Evolutionary conservation across 2,113 vertebrate genomes (phyloP).

Genomic region (Syngnathus floridae): DNA sequence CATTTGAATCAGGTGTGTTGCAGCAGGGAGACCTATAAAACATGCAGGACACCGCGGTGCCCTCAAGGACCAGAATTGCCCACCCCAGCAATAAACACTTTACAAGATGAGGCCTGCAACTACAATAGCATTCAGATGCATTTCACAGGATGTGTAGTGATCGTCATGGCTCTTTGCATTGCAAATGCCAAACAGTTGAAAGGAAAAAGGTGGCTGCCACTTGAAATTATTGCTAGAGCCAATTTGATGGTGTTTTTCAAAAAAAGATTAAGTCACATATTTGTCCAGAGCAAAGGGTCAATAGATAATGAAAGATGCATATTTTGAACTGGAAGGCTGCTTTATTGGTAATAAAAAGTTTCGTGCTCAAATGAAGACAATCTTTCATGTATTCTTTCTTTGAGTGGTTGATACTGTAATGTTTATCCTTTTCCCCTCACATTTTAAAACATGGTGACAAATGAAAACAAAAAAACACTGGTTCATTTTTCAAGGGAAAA

Average conservation of each 20-base stretch:
- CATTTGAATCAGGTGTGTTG: too few relatives aligned
- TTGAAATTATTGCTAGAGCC: slow-evolving; percentile 4
- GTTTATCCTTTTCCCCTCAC: slow-evolving; percentile 62
- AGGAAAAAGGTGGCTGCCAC: slow-evolving; percentile 36
- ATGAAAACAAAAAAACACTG: slow-evolving; percentile 76
- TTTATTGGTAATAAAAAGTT: slow-evolving; percentile 83
- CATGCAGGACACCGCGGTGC: too few relatives aligned
- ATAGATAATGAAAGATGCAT: slow-evolving; percentile 27
- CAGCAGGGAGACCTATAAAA: too few relatives aligned
- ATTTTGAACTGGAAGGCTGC: slow-evolving; percentile 76
- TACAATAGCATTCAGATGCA: slow-evolving; percentile 38
- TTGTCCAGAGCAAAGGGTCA: background rate
- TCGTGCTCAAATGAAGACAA: slow-evolving; percentile 83
- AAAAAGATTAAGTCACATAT: background rate
- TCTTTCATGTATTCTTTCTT: slow-evolving; percentile 77
- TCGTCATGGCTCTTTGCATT: slow-evolving; percentile 19
- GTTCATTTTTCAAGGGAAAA: slow-evolving; percentile 64
- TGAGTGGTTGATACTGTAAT: slow-evolving; percentile 72
- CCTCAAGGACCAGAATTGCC: too few relatives aligned
- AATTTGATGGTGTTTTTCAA: background rate
- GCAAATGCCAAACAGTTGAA: slow-evolving; percentile 36
- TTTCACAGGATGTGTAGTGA: slow-evolving; percentile 43
- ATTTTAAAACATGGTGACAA: slow-evolving; percentile 70
- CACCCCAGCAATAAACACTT: slow-evolving; percentile 35
- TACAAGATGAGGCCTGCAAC: slow-evolving; percentile 46